Evolutionary conservation across 2,113 vertebrate species (phyloP).

Genomic region (Nanorana parkeri): DNA sequence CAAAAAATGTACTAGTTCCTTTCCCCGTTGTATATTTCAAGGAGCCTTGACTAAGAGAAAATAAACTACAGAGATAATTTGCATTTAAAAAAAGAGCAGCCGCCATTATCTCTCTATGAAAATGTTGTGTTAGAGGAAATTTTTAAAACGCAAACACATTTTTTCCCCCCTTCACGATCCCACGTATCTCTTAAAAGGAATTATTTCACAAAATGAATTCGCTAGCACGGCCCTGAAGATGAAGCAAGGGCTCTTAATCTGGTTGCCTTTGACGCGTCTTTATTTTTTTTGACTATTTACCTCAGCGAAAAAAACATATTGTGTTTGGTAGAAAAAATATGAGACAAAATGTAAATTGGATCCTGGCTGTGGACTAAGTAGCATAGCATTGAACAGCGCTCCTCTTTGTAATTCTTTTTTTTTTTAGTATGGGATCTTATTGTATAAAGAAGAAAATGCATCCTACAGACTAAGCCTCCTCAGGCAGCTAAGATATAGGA

Average conservation of each 20-base stretch:
- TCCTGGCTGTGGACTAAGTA: conserved; percentile 62
- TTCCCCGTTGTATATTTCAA: background rate
- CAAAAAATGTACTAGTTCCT: background rate
- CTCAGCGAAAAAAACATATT: conserved; percentile 66
- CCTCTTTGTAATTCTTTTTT: conserved; percentile 14
- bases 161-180: background rate
- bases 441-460: conserved; percentile 23
- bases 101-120: conserved; percentile 8
- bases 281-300: conserved; percentile 50
- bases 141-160: conserved; percentile 18
- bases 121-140: conserved; percentile 4
- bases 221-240: conserved; percentile 68
- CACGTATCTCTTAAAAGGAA: conserved; percentile 45
- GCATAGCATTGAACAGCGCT: conserved; percentile 60
- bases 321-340: conserved; percentile 64
- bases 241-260: conserved; percentile 65
- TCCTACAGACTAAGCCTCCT: conserved; percentile 34
- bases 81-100: background rate
- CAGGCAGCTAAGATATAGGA: conserved; percentile 37
- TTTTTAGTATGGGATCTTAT: conserved; percentile 55
- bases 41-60: background rate
- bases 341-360: conserved; percentile 68
- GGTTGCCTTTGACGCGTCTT: conserved; percentile 52
- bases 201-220: conserved; percentile 60
- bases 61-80: background rate